phyloP scores from a whole-genome alignment of 2,113 vertebrate species.

The Phalacrocorax pelagicus region DNA sequence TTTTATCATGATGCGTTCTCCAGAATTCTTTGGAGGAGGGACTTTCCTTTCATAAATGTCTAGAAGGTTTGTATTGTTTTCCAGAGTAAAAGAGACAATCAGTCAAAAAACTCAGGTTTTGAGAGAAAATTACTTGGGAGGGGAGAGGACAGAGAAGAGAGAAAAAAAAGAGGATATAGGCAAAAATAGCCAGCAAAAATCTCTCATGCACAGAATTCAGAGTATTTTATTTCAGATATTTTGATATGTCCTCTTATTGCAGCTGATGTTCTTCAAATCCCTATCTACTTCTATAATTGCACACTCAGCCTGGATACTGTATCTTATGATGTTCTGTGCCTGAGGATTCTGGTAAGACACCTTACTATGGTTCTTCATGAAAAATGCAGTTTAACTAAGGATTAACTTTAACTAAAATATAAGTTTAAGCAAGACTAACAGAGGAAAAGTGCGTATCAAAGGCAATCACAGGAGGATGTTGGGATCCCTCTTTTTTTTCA shows the following conservation, averaged over 20 bases:
- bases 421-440: not conserved
- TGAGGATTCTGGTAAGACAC: not conserved
- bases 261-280: not conserved
- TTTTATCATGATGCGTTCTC: not conserved
- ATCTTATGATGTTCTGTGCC: not conserved
- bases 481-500: rapidly evolving
- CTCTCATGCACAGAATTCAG: not conserved
- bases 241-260: not conserved
- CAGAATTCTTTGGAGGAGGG: not conserved
- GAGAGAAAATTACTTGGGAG: not conserved
- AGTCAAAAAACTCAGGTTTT: not conserved
- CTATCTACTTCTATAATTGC: not conserved
- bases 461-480: not conserved
- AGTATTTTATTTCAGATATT: not conserved
- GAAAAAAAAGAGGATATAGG: not conserved
- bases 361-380: not conserved
- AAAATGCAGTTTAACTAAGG: not conserved
- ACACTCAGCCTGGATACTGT: not conserved
- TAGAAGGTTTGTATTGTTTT: not conserved
- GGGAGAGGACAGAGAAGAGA: not conserved
- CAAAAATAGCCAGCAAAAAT: not conserved
- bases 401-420: not conserved
- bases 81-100: not conserved
- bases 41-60: not conserved
- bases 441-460: not conserved